Evolutionary conservation across 2,113 vertebrate species (phyloP).

Genomic region (Hymenochirus boettgeri): DNA sequence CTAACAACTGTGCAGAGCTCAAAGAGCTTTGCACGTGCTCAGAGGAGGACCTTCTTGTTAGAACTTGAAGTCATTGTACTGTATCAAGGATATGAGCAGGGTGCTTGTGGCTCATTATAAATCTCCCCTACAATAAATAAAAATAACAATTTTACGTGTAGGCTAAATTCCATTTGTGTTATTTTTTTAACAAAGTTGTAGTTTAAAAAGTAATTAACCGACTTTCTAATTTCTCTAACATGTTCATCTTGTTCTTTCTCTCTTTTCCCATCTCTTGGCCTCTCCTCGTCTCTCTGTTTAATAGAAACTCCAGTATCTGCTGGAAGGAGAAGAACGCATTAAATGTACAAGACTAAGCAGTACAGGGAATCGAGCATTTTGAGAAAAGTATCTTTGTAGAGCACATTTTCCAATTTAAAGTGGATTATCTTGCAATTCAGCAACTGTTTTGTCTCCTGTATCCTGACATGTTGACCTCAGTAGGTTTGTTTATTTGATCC

Average conservation of each 20-base stretch:
- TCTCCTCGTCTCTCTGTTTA: neutral
- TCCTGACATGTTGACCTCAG: neutral
- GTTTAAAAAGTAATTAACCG: no score
- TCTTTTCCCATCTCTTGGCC: neutral
- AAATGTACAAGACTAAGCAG: slow-evolving; percentile 1
- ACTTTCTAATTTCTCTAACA: no score
- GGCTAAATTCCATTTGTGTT: no score
- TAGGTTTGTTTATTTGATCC: neutral
- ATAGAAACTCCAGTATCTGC: neutral
- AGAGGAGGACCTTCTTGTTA: no score
- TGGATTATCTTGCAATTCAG: slow-evolving; percentile 1
- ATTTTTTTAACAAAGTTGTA: no score
- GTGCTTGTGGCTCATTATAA: no score
- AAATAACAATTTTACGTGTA: no score
- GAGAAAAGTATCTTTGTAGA: neutral
- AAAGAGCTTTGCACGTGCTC: no score
- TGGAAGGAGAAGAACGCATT: neutral
- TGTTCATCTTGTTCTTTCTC: neutral
- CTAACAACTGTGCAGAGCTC: no score
- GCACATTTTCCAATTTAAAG: slow-evolving; percentile 7
- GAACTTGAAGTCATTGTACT: no score
- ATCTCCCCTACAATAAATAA: no score
- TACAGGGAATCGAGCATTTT: neutral
- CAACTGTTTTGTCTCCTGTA: neutral
- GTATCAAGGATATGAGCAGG: no score